Evolutionary conservation across 2,797 vertebrate species (phyloP).

Genomic region (Kryptopterus vitreolus): DNA sequence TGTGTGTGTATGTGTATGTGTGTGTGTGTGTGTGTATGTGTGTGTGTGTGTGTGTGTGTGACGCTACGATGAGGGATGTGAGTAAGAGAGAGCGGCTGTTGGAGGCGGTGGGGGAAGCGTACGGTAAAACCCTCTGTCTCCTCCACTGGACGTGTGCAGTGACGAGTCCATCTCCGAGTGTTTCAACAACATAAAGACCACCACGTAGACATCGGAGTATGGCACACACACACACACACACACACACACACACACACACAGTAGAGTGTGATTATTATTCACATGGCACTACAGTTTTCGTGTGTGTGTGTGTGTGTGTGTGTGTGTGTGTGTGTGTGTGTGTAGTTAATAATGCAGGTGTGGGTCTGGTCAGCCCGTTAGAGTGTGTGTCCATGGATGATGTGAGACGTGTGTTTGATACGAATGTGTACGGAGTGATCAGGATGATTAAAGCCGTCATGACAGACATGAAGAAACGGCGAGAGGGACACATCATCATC

Average conservation of each 20-base stretch:
- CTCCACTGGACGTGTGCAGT: background rate
- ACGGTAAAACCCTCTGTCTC: background rate
- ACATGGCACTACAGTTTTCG: background rate
- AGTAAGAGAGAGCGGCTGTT: background rate
- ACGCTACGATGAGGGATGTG: background rate
- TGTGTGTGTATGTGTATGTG: too few species aligned
- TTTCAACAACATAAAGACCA: background rate
- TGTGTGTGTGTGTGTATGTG: constrained; percentile 34
- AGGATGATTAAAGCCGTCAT: constrained; percentile 4
- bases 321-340: constrained; percentile 14
- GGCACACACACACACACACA: background rate
- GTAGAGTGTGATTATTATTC: background rate
- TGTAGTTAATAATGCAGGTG: constrained; percentile 83
- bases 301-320: background rate
- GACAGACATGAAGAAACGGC: background rate
- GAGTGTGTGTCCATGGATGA: constrained; percentile 78
- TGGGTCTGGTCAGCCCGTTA: constrained; percentile 78
- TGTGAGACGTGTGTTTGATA: constrained; percentile 80
- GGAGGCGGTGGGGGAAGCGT: background rate
- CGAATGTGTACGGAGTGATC: constrained; percentile 77
- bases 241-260: background rate
- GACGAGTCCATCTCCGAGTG: background rate
- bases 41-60: constrained; percentile 44
- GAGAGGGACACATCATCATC: background rate
- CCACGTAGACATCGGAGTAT: background rate